Base-by-base conservation (phyloP, 92 coral and sea anemone species). In the Zoanthus solanderi region DNA sequence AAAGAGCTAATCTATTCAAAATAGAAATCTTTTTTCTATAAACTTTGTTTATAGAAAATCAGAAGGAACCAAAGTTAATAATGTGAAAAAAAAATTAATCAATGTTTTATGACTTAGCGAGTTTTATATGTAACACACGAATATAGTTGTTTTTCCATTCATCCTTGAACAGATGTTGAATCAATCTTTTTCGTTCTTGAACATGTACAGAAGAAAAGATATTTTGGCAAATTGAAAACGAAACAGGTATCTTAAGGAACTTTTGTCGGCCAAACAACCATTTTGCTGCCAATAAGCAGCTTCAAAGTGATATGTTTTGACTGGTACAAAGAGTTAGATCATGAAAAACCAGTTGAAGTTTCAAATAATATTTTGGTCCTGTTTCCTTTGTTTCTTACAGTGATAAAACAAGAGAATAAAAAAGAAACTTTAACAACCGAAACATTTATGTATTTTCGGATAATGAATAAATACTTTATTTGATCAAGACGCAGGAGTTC, bases 261-360 rank as follows among this genome's bases (percentile, higher is more conserved):
- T 28, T 7, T 5, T 29, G 45, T 12, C 6, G 18, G 15, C 9
- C 15, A 80, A 67, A 47, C 37, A 80, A 31, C 28, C 74, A 67
- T 48, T 65, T 80, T 23, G 23, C 23, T 81, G 61, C 85, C 85
- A 81, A 81, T 81, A 50, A 66, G 60, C 74, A 66, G 63, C 85
- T 46, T 17, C 75, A 45, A 30, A 47, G 7, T 13, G 28, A 18
- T 18, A 63, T 81, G 85, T 81, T 81, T 81, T 81, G 85, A 66
- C 85, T 81, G 85, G 85, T 81, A 66, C 5, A 23, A 9, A 18
- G 67, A 14, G 85, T 81, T 66, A 81, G 75, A 50, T 81, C 85
- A 81, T 66, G 45, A 31, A 81, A 46, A 66, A 81, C 73, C 75
- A 66, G 75, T 23, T 12, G 28, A 18, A 14, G 48, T n/a, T 50